Evolutionary conservation across 2,113 vertebrate genomes (phyloP).

Genomic region (Brachirus orientalis): DNA sequence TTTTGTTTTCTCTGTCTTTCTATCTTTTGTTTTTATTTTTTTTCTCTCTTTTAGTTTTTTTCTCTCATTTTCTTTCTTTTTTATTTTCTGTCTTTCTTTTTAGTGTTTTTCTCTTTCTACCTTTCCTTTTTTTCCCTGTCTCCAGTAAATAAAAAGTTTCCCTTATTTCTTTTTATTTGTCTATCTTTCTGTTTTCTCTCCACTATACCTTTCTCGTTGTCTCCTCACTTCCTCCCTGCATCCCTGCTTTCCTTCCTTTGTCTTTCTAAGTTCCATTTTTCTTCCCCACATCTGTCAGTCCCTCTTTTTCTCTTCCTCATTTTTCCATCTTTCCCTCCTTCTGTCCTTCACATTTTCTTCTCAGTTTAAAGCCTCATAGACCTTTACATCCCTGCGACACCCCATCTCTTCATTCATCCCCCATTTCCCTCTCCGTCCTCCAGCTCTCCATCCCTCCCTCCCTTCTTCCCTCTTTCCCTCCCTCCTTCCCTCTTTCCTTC

Average conservation of each 20-base stretch:
- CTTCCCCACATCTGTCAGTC: background rate
- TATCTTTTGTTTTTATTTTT: background rate
- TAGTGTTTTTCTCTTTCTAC: background rate
- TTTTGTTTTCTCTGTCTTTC: background rate
- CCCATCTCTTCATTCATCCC: background rate
- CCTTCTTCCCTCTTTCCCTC: constrained; percentile 8
- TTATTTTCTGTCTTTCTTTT: background rate
- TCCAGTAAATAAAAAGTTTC: too few species aligned
- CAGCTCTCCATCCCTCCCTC: background rate
- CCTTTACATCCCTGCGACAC: constrained; percentile 6
- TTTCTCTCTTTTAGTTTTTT: background rate
- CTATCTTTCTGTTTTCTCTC: background rate
- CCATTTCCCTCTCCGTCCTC: background rate
- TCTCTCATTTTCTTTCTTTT: too few species aligned
- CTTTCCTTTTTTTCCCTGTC: background rate
- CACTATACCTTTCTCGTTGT: background rate
- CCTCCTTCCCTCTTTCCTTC: constrained; percentile 5
- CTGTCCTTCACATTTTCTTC: background rate
- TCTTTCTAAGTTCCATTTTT: too few species aligned
- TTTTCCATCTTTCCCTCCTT: background rate
- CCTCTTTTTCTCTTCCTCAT: background rate
- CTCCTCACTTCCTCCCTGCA: background rate
- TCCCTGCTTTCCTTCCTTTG: background rate
- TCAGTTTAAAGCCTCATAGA: constrained; percentile 4
- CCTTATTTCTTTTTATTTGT: too few species aligned